Evolutionary conservation across 2,797 vertebrate genomes (phyloP), one percentile per base, ranked within the genome.

Genomic region (Scarus forsteni): DNA sequence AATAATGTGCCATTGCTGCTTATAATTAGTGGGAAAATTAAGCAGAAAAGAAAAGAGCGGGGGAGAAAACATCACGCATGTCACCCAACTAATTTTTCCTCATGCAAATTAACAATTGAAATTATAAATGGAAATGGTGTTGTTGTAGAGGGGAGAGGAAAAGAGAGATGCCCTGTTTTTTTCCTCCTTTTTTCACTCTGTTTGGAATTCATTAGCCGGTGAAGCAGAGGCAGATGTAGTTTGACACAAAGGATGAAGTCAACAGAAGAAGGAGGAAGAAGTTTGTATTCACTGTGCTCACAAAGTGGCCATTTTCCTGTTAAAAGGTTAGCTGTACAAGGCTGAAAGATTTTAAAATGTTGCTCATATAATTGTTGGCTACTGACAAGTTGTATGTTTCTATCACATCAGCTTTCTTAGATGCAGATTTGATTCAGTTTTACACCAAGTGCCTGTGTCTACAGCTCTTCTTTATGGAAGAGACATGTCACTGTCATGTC

Each of bases 1-100:
- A 98, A 98, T 98, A 97, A 96, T 96, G 96, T 96, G 96, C 96
- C 96, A 96, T 96, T 97, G 97, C 96, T 97, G 97, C 96, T 97
- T 98, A 96, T 97, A 97, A 98, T 98, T 98, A 98, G 96, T 82
- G 84, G 76, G 84, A 88, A 92, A 93, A 94, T 96, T 96, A 96
- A 94, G 91, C 89, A 93, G 91, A 85, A 90, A 88, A 85, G 80
- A 91, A 88, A 94, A 93, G 9, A 5, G 58, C 14, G 58, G 34
- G 58, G 44, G 40, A 40, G 14, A 69, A 93, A 94, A 96, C 96
- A 95, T 93, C 96, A 96, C 81, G 95, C 96, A 94, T 97, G 96
- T 97, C 96, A 97, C 94, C 95, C 95, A 95, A 95, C 95, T 96
- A 94, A 98, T 98, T 98, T 92, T 92, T 97, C 95, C 94, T 85